Conservation (phyloP, 2,888 invertebrate genomes). For the Synergus laeviventris region DNA sequence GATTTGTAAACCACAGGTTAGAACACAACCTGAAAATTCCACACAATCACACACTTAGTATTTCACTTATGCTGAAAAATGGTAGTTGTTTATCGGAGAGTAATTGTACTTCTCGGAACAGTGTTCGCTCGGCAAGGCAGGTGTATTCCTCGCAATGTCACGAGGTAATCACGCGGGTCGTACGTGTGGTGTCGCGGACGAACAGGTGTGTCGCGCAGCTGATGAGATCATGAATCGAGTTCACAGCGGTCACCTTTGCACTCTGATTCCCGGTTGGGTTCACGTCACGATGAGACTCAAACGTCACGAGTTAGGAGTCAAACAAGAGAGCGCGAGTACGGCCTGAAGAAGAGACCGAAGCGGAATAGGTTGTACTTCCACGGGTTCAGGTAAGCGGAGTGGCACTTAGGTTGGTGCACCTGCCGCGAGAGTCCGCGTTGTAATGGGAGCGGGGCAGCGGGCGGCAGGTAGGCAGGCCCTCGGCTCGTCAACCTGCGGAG, state of each 20-base stretch:
- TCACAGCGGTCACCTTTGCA: conserved; percentile 36
- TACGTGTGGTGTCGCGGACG: conserved; percentile 14
- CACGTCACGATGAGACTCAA: conserved; percentile 21
- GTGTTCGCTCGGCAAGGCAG: conserved; percentile 25
- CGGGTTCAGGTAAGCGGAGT: conserved; percentile 66
- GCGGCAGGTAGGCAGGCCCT: conserved; percentile 75
- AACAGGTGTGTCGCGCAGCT: conserved; percentile 21
- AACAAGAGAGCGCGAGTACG: neutral
- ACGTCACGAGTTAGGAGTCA: neutral
- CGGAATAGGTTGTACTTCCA: conserved; percentile 11
- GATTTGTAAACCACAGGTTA: neutral
- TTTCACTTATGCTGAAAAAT: neutral
- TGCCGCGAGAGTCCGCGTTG: conserved; percentile 76
- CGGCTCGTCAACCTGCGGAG: conserved; percentile 72
- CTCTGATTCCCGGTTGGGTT: neutral
- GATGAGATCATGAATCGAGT: conserved; percentile 14
- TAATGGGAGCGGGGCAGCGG: conserved; percentile 76
- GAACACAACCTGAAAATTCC: conserved; percentile 3
- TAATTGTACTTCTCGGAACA: neutral
- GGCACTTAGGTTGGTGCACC: conserved; percentile 74
- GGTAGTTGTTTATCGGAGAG: neutral
- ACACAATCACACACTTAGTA: conserved; percentile 28
- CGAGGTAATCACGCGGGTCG: conserved; percentile 39
- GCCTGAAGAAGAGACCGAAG: conserved; percentile 5
- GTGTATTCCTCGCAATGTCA: conserved; percentile 32